Base-by-base conservation (phyloP, 2,113 vertebrate genomes). In the Hoplias malabaricus region DNA sequence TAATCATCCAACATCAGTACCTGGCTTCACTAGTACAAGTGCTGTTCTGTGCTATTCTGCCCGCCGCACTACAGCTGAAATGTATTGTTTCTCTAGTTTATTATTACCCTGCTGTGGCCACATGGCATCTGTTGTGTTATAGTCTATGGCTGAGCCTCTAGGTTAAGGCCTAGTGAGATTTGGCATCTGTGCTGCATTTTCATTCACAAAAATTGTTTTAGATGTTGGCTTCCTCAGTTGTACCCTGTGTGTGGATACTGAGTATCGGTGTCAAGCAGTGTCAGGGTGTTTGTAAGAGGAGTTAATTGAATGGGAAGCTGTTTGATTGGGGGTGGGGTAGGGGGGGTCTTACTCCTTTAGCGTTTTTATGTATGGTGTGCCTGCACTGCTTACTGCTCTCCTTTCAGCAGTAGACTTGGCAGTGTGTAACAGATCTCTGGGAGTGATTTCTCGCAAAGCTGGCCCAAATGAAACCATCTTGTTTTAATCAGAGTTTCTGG, bases 401-500 rank as follows among this genome's bases (percentile, higher is more conserved):
- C 75, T 82, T 75, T n/a, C 83, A 80, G 86, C 84, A 86, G 86
- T 78, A 48, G 81, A 83, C 84, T 92, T 92, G 91, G 92, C 92
- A 91, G 86, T 46, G 82, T 86, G 80, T 84, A 78, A 80, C 88
- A 83, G 82, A 46, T 90, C 89, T 90, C 90, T 91, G 89, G 87
- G 87, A 91, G 87, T 89, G 87, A 90, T 92, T 92, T 90, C 88
- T 92, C 90, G 86, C 85, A 88, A 90, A 90, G 89, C 88, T 87
- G 89, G 89, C 89, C 88, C 84, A 88, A 90, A 90, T 89, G 88
- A 90, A 89, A 92, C 88, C 92, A 93, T 92, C 91, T 93, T 90
- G 90, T 93, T 93, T 92, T 93, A 93, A 93, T 93, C 92, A 92
- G 89, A 87, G 87, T 85, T 90, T 87, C 91, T 91, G 90, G 91